Conservation (phyloP, 2,797 vertebrate species). For the Gymnopithys bicolor region DNA sequence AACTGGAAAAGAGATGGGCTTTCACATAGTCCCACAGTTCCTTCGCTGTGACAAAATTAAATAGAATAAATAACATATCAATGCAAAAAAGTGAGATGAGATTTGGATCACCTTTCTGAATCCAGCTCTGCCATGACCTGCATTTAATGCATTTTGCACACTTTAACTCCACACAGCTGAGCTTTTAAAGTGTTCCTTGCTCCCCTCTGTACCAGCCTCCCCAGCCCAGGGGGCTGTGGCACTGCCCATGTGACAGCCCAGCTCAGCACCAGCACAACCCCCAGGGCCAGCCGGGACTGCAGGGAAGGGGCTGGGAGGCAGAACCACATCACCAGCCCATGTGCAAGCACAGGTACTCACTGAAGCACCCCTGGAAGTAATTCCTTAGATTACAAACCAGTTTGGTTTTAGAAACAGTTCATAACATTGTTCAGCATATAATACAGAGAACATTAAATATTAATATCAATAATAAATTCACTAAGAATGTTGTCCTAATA, state of each 20-base stretch:
- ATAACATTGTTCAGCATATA: not conserved
- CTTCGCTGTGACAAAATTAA: not conserved
- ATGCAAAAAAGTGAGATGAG: not conserved
- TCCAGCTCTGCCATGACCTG: rapidly evolving
- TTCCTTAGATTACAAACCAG: not conserved
- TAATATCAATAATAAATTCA: not conserved
- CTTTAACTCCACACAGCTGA: not conserved
- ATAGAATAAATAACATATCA: not conserved
- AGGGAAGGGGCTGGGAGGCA: not conserved
- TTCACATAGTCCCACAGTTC: not conserved
- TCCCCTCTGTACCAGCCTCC: not conserved
- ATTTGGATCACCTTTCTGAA: not conserved
- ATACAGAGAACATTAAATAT: not conserved
- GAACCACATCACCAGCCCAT: not conserved
- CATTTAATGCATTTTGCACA: not conserved
- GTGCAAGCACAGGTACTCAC: not conserved
- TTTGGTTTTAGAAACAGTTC: not conserved
- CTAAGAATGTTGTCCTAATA: not conserved
- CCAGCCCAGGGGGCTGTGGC: not conserved
- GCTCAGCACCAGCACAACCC: rapidly evolving
- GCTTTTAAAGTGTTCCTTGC: not conserved
- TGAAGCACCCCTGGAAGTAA: not conserved
- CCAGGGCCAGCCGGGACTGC: rapidly evolving
- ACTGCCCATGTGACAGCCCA: not conserved
- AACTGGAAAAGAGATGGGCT: not conserved